phyloP scores from a whole-genome alignment of 2,888 invertebrate species.

The Colostygia pectinataria region DNA sequence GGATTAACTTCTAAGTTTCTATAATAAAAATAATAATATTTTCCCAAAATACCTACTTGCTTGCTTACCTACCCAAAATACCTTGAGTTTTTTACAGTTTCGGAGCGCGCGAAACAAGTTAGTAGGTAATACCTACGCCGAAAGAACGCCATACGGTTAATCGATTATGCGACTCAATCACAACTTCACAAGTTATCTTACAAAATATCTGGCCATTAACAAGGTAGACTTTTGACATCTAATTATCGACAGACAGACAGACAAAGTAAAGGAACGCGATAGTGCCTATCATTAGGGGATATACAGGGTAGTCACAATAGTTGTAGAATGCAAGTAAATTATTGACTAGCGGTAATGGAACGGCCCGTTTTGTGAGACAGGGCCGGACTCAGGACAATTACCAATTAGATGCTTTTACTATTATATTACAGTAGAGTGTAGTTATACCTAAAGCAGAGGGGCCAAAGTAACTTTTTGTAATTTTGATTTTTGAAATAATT shows the following conservation, averaged over 20 bases:
- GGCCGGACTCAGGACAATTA: conserved; percentile 5
- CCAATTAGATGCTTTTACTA: background rate
- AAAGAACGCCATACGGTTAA: too few relatives aligned
- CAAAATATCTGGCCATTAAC: conserved; percentile 18
- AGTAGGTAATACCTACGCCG: background rate
- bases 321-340: conserved; percentile 42
- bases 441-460: too few relatives aligned
- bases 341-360: conserved; percentile 32
- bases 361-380: conserved; percentile 24
- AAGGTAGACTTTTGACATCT: conserved; percentile 30
- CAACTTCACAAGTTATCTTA: background rate
- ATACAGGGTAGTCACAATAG: conserved; percentile 37
- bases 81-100: too few relatives aligned
- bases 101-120: too few relatives aligned
- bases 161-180: conserved; percentile 13
- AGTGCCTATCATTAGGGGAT: conserved; percentile 25
- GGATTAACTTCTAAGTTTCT: too few relatives aligned
- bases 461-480: too few relatives aligned
- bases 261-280: conserved; percentile 21
- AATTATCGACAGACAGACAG: conserved; percentile 33
- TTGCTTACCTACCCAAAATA: too few relatives aligned
- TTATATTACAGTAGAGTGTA: background rate
- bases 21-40: too few relatives aligned
- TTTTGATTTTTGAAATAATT: too few relatives aligned
- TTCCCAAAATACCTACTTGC: too few relatives aligned